Evolutionary conservation across 2,113 vertebrate species (phyloP), one percentile per base, ranked within the genome.

Genomic region (Rhinolophus sinicus): DNA sequence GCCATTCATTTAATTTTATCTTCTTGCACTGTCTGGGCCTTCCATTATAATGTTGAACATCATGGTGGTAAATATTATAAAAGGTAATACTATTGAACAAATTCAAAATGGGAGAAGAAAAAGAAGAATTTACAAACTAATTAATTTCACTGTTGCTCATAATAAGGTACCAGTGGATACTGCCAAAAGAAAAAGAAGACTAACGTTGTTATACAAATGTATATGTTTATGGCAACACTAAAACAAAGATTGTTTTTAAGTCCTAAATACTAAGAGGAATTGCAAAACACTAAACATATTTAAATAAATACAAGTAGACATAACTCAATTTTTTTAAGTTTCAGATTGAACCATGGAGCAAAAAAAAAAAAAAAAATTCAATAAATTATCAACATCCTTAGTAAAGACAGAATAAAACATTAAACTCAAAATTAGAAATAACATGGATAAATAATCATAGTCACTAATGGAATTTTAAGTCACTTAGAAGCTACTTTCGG

Each of bases 91-190:
- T 35, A 28, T 22, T 67, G 52, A 75, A 84, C 62, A 93, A 69
- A 40, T 21, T 69, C 28, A 11, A 60, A 58, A 28, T 19, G 8
- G 28, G 22, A 96, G 35, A 67, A 40, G 21, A 33, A 90, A 44
- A 81, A 54, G 35, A 18, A 33, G 28, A 58, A 70, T 40, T 84
- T 83, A 77, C 33, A 77, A 83, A 30, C 13, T 87, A 89, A 30
- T 69, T 96, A 92, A 85, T 92, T 95, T 92, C 58, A 75, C 40
- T 92, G 9, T 92, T 95, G 58, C 33, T 95, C 58, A 75, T 86
- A 92, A 70, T 50, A 18, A 94, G 5, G 52, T 83, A 38, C 26
- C 7, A 40, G 69, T 16, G 62, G 2, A 75, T 72, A n/a, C n/a
- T 50, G 22, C 30, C 26, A 80, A 72, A 84, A 65, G 19, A 84